Evolutionary conservation across 2,888 invertebrate genomes (phyloP).

Genomic region (Odiellus spinosus): DNA sequence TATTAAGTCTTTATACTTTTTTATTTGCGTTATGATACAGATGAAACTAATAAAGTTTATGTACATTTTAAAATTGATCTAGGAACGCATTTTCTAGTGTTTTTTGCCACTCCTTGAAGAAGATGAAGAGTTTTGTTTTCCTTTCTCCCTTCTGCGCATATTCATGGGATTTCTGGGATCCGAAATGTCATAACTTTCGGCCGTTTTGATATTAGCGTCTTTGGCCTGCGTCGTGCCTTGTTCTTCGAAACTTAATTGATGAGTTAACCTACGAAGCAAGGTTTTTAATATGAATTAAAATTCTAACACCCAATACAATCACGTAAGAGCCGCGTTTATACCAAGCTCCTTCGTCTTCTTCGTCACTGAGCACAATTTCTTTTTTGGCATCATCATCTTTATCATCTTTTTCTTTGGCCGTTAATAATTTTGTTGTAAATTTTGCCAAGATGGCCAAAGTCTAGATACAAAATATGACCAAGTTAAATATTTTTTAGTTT

Average conservation of each 20-base stretch:
- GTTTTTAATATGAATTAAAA: no score
- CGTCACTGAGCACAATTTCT: conserved; percentile 27
- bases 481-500: not conserved
- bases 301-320: no score
- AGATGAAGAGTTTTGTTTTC: not conserved
- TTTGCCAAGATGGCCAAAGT: conserved; percentile 63
- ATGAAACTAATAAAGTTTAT: no score
- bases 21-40: no score
- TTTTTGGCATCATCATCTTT: conserved; percentile 32
- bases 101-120: no score
- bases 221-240: conserved; percentile 61
- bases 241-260: conserved; percentile 27
- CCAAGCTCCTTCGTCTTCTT: conserved; percentile 23
- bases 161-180: conserved; percentile 91
- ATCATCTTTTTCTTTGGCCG: conserved; percentile 42
- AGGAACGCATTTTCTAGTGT: no score
- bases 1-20: no score
- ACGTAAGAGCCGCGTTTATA: no score
- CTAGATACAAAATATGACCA: conserved; percentile 25
- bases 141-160: conserved; percentile 61
- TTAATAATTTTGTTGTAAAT: conserved; percentile 61
- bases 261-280: conserved; percentile 13
- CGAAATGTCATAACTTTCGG: conserved; percentile 92
- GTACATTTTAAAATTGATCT: no score
- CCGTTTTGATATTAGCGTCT: conserved; percentile 79